These are phyloP conservation scores for Amphipoea lucens DNA, from an alignment of 2,888 invertebrate species.

Conservation along the genomic window DNA sequence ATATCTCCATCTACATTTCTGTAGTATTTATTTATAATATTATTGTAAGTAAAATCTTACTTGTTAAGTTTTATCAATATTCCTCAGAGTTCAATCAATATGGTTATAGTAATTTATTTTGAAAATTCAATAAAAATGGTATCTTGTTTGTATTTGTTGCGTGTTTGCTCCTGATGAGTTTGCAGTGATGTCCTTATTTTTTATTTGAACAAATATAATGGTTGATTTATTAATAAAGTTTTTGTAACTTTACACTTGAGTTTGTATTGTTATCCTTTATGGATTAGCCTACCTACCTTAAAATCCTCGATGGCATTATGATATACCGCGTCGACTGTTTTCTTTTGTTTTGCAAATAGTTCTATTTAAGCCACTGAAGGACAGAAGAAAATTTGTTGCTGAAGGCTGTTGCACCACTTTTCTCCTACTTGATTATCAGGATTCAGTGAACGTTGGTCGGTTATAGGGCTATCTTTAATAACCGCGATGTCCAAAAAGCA, in stretches of 20 bases:
- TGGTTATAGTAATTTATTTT: conserved; percentile 58
- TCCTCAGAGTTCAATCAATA: conserved; percentile 57
- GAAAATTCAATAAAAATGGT: conserved; percentile 66
- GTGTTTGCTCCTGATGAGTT: conserved; percentile 68
- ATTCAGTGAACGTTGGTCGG: neutral
- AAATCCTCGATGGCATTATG: neutral
- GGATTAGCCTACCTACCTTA: neutral
- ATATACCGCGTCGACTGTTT: neutral
- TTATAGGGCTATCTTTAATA: neutral
- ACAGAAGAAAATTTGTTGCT: neutral
- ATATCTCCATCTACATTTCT: conserved; percentile 63
- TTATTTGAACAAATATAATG: conserved; percentile 79
- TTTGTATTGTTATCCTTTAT: conserved; percentile 13
- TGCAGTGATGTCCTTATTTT: conserved; percentile 72
- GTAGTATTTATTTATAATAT: conserved; percentile 65
- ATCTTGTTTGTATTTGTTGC: conserved; percentile 69
- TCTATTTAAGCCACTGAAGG: neutral
- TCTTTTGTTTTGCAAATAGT: neutral
- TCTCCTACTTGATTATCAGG: neutral
- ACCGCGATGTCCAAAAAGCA: neutral
- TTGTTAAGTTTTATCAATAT: conserved; percentile 76
- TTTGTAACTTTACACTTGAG: conserved; percentile 63
- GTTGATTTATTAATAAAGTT: conserved; percentile 75
- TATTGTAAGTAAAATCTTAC: conserved; percentile 66
- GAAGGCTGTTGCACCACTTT: neutral